These are phyloP conservation scores for Xiphophorus maculatus DNA, from an alignment of 2,113 vertebrate genomes.

Conservation along the genomic window DNA sequence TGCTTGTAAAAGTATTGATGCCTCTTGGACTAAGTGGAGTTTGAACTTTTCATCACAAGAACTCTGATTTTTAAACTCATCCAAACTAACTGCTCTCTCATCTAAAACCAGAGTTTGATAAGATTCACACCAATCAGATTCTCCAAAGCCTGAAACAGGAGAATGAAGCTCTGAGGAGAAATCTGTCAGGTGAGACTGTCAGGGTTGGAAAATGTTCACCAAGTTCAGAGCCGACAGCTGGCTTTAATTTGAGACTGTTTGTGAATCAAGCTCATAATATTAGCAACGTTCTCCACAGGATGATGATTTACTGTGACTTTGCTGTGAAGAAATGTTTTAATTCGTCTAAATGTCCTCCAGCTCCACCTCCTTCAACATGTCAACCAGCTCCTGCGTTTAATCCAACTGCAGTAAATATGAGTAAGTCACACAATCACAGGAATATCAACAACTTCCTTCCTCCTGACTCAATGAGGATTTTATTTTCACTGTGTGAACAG, in stretches of 20 bases:
- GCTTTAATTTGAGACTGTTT: not conserved
- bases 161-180: not conserved
- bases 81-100: too few species aligned
- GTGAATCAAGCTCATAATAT: too few species aligned
- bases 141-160: not conserved
- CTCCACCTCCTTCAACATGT: fast-evolving
- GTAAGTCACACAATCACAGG: not conserved
- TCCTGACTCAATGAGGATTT: fast-evolving
- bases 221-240: not conserved
- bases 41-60: too few species aligned
- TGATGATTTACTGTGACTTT: too few species aligned
- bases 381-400: not conserved
- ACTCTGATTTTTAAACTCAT: too few species aligned
- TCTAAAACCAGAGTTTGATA: too few species aligned
- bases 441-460: fast-evolving
- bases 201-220: not conserved
- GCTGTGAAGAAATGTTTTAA: too few species aligned
- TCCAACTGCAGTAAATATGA: fast-evolving
- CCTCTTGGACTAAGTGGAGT: too few species aligned
- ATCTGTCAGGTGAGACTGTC: conserved; percentile 13
- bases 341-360: not conserved
- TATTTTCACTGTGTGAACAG: too few species aligned
- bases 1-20: too few species aligned
- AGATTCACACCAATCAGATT: too few species aligned
- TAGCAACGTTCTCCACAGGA: too few species aligned